Evolutionary conservation across 2,888 invertebrate genomes (phyloP).

Genomic region (Noctua janthina): DNA sequence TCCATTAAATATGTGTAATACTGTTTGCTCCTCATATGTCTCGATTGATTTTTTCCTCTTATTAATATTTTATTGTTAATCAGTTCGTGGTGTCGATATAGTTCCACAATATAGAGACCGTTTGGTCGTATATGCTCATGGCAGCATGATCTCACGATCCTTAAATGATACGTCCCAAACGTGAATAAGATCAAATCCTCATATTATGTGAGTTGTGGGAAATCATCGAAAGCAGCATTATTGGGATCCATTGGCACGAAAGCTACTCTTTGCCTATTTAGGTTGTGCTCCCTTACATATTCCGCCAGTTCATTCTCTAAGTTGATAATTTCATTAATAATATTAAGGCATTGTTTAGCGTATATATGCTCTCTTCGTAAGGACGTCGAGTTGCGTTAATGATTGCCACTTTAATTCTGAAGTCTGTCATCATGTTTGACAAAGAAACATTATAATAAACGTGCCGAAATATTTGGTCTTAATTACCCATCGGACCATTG

Average conservation of each 20-base stretch:
- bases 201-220: not conserved
- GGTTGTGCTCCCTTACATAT: constrained; percentile 1
- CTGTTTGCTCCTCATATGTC: too few species aligned
- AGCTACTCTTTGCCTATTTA: constrained; percentile 28
- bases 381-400: constrained; percentile 25
- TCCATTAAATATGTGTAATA: too few species aligned
- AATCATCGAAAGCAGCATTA: constrained; percentile 10
- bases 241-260: constrained; percentile 16
- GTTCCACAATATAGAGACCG: too few species aligned
- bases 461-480: constrained; percentile 21
- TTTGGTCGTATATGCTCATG: constrained; percentile 2
- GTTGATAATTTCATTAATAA: constrained; percentile 13
- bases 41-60: too few species aligned
- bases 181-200: too few species aligned
- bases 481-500: constrained; percentile 12
- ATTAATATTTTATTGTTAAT: too few species aligned
- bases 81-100: too few species aligned
- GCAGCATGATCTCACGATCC: not conserved
- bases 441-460: constrained; percentile 22
- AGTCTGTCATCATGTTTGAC: constrained; percentile 25
- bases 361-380: constrained; percentile 14
- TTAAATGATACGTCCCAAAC: not conserved
- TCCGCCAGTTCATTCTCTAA: constrained; percentile 23
- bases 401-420: constrained; percentile 24
- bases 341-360: constrained; percentile 9